These are phyloP conservation scores for Epinotia nisella DNA, from an alignment of 2,888 invertebrate species.

Conservation along the genomic window DNA sequence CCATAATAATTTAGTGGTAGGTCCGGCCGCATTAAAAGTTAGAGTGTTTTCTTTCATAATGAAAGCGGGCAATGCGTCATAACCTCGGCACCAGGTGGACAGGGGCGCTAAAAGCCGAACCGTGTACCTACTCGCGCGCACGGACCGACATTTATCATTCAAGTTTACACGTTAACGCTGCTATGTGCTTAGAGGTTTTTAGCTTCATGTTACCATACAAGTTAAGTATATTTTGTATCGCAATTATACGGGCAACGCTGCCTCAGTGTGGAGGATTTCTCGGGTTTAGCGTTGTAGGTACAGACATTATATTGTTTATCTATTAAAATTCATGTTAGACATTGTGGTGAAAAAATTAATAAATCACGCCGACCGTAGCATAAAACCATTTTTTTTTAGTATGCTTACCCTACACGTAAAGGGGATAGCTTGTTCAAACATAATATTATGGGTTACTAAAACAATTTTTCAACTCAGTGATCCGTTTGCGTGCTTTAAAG, in stretches of 20 bases:
- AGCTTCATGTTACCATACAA: slow-evolving; percentile 37
- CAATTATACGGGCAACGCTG: background rate
- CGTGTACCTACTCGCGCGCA: slow-evolving; percentile 33
- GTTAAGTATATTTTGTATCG: slow-evolving; percentile 23
- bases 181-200: slow-evolving; percentile 43
- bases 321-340: too few relatives aligned
- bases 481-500: too few relatives aligned
- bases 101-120: slow-evolving; percentile 41
- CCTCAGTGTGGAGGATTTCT: background rate
- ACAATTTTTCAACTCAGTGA: too few relatives aligned
- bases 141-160: slow-evolving; percentile 43
- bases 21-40: slow-evolving; percentile 42
- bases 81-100: slow-evolving; percentile 42
- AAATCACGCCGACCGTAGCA: too few relatives aligned
- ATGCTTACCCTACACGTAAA: too few relatives aligned
- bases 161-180: slow-evolving; percentile 40
- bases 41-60: slow-evolving; percentile 41
- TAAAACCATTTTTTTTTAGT: too few relatives aligned
- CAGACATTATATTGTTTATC: too few relatives aligned
- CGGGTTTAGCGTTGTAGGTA: background rate
- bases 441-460: too few relatives aligned
- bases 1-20: slow-evolving; percentile 38
- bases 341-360: too few relatives aligned
- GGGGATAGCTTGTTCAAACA: too few relatives aligned
- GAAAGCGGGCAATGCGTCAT: slow-evolving; percentile 43